Conservation (phyloP, 2,113 vertebrate genomes). For the Eolophus roseicapilla region DNA sequence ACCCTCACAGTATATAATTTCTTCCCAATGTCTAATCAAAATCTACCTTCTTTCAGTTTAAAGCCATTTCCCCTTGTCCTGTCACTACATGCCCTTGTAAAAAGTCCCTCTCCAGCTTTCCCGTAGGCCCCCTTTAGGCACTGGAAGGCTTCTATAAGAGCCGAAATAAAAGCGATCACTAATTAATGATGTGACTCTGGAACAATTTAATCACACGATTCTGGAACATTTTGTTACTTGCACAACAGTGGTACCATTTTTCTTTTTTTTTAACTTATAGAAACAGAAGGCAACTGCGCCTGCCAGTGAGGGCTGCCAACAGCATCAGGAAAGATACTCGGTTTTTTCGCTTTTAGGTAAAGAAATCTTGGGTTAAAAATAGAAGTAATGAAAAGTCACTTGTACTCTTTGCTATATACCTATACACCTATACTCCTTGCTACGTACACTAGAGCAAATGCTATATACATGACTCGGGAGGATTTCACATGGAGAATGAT, state of each 20-base stretch:
- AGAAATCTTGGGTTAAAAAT: not conserved
- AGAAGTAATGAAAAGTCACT: not conserved
- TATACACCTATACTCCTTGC: not conserved
- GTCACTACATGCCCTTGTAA: not conserved
- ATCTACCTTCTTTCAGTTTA: not conserved
- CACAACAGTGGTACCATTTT: not conserved
- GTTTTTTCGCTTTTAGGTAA: not conserved
- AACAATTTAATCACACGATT: not conserved
- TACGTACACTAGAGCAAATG: not conserved
- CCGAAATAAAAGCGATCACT: not conserved
- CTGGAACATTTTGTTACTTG: not conserved
- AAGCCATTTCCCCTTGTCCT: not conserved
- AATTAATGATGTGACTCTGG: not conserved
- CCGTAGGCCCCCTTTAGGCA: not conserved
- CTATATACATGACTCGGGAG: fast-evolving
- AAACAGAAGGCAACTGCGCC: not conserved
- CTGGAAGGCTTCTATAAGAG: not conserved
- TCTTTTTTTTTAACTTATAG: not conserved
- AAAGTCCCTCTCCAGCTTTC: not conserved
- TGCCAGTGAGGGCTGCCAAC: not conserved
- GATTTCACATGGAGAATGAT: not conserved
- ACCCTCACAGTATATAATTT: not conserved
- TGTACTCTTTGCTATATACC: not conserved
- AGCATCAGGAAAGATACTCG: not conserved
- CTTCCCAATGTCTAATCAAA: not conserved